Evolutionary conservation across 2,797 vertebrate species (phyloP).

Genomic region (Echeneis naucrates): DNA sequence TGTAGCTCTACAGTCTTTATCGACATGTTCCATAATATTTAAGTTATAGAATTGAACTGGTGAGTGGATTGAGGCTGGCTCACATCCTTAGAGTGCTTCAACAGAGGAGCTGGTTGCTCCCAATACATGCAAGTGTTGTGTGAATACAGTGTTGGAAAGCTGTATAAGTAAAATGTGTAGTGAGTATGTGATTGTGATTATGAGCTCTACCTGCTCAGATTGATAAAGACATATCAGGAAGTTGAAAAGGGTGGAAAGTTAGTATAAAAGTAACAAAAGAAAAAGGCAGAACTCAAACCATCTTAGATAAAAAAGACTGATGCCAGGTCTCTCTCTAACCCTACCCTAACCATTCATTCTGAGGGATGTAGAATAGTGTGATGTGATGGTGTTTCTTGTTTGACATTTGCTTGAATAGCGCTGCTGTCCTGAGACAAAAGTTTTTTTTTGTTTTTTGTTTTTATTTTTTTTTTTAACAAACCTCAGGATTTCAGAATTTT

Average conservation of each 20-base stretch:
- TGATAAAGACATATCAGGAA: not conserved
- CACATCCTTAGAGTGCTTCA: not conserved
- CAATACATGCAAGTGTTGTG: not conserved
- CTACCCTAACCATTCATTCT: slow-evolving; percentile 23
- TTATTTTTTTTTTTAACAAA: not conserved
- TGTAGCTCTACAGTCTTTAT: not conserved
- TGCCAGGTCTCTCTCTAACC: slow-evolving; percentile 16
- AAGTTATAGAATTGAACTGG: not conserved
- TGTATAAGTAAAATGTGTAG: too few relatives aligned
- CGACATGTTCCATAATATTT: not conserved
- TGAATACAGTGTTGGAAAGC: slow-evolving; percentile 5
- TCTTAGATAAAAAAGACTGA: not conserved
- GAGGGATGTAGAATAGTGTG: slow-evolving; percentile 58
- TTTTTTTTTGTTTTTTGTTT: too few relatives aligned
- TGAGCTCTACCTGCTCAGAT: not conserved
- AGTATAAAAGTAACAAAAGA: not conserved
- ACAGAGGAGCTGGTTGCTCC: not conserved
- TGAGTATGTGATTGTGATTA: not conserved
- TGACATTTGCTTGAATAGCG: slow-evolving; percentile 2
- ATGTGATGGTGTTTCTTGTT: slow-evolving; percentile 24
- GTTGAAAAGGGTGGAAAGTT: not conserved
- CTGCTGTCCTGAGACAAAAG: not conserved
- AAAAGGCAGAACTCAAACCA: not conserved
- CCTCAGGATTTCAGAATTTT: not conserved
- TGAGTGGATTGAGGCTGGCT: not conserved